A percentile compares a stretch with the other conserved stretches of the same genome.
Conservation (phyloP, 2,797 vertebrate genomes). For the Lindbergichthys nudifrons region DNA sequence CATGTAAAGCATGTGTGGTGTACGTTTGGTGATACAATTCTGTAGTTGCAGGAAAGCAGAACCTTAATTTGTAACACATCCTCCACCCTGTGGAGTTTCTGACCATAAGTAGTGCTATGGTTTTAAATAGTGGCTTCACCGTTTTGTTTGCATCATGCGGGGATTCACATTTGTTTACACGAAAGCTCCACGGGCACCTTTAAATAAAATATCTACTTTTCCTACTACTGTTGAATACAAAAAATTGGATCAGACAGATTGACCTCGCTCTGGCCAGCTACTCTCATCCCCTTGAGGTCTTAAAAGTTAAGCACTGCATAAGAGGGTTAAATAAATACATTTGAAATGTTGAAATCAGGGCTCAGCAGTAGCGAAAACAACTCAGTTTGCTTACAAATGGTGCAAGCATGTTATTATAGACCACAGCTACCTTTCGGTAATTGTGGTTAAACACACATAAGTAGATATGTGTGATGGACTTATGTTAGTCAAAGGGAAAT, state of each 20-base stretch:
- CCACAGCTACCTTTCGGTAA: conserved; percentile 36
- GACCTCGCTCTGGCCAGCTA: conserved; percentile 29
- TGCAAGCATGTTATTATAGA: conserved; percentile 18
- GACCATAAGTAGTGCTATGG: neutral
- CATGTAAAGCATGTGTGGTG: too few species aligned
- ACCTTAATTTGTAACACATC: neutral
- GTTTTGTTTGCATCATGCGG: neutral
- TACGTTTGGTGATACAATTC: neutral
- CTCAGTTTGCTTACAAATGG: conserved; percentile 20
- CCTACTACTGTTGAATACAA: conserved; percentile 15
- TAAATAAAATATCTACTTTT: conserved; percentile 26
- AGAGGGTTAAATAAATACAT: conserved; percentile 57
- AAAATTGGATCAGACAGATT: conserved; percentile 47
- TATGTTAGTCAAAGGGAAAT: conserved; percentile 65
- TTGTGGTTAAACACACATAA: conserved; percentile 55
- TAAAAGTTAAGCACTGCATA: conserved; percentile 56
- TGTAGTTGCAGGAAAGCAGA: neutral
- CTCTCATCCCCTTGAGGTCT: conserved; percentile 50
- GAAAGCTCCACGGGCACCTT: conserved; percentile 4
- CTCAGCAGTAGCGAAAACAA: conserved; percentile 12
- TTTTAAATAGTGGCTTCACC: neutral
- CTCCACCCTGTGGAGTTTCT: neutral
- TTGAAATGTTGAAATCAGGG: conserved; percentile 25
- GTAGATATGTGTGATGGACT: conserved; percentile 48
- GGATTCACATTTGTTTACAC: conserved; percentile 17